These are phyloP conservation scores for Crossocerus cetratus DNA, from an alignment of 2,888 invertebrate genomes.

Conservation along the genomic window DNA sequence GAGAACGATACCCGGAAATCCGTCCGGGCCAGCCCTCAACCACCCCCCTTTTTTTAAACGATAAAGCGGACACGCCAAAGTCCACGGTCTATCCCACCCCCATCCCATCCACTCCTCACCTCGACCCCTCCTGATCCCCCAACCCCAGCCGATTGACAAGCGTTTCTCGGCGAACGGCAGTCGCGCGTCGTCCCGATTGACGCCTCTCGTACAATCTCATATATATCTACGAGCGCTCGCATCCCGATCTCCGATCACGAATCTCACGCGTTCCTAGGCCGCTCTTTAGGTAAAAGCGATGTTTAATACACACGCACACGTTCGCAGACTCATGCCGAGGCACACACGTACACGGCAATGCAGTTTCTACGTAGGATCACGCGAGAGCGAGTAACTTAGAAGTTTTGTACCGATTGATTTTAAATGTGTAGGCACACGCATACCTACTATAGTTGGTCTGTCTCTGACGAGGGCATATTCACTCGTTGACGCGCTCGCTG, in stretches of 20 bases:
- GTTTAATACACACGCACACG: too few relatives aligned
- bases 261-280: not conserved
- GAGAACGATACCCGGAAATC: not conserved
- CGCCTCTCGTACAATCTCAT: not conserved
- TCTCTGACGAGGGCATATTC: not conserved
- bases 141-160: not conserved
- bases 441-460: not conserved
- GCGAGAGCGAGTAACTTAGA: not conserved
- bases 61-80: not conserved
- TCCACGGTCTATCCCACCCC: too few relatives aligned
- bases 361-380: not conserved
- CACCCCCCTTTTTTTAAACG: not conserved
- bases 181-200: not conserved
- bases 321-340: too few relatives aligned
- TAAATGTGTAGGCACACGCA: not conserved
- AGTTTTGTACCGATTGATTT: slow-evolving; percentile 6
- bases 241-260: not conserved
- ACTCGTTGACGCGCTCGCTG: slow-evolving; percentile 1
- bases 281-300: slow-evolving; percentile 3
- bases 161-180: not conserved
- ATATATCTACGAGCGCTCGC: not conserved
- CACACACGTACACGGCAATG: not conserved
- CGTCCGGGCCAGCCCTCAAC: not conserved
- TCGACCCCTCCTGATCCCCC: too few relatives aligned
- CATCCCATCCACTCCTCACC: too few relatives aligned